A percentile compares a stretch with the other conserved stretches of the same genome.
Evolutionary conservation across 2,797 vertebrate species (phyloP).

Genomic region (Enteromius thamalakanensis): DNA sequence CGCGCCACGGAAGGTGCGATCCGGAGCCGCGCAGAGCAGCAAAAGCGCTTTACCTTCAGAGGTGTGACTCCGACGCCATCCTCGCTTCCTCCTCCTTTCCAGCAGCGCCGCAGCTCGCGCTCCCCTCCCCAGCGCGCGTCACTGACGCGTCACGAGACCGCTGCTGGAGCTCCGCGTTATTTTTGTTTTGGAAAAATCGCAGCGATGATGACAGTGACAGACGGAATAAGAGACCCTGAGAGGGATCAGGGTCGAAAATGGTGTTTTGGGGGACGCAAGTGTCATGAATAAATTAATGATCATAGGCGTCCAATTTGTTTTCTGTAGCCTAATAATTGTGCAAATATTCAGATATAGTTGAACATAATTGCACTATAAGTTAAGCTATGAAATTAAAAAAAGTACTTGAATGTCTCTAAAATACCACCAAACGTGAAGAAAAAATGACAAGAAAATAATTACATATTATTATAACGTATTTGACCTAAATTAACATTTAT

Average conservation of each 20-base stretch:
- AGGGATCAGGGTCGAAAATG: neutral
- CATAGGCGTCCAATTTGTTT: neutral
- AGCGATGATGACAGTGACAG: neutral
- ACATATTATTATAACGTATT: neutral
- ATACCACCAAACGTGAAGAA: neutral
- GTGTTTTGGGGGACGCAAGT: no score
- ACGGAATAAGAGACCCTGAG: neutral
- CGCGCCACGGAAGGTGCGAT: constrained; percentile 5
- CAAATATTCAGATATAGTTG: neutral
- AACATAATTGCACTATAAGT: neutral
- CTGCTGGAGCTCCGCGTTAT: constrained; percentile 47
- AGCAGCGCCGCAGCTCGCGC: constrained; percentile 71
- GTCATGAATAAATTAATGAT: no score
- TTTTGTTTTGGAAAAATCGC: constrained; percentile 17
- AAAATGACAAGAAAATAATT: neutral
- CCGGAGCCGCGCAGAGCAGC: constrained; percentile 62
- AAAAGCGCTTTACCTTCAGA: constrained; percentile 81
- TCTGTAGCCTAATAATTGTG: neutral
- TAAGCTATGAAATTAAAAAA: neutral
- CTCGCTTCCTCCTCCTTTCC: constrained; percentile 80
- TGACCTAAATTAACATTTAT: no score
- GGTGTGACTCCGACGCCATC: constrained; percentile 84
- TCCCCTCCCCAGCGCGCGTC: constrained; percentile 74
- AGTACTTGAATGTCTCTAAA: neutral
- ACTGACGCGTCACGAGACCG: constrained; percentile 76